These are phyloP conservation scores for Dicrostonyx torquatus DNA, from an alignment of 2,797 vertebrate species.

Conservation along the genomic window DNA sequence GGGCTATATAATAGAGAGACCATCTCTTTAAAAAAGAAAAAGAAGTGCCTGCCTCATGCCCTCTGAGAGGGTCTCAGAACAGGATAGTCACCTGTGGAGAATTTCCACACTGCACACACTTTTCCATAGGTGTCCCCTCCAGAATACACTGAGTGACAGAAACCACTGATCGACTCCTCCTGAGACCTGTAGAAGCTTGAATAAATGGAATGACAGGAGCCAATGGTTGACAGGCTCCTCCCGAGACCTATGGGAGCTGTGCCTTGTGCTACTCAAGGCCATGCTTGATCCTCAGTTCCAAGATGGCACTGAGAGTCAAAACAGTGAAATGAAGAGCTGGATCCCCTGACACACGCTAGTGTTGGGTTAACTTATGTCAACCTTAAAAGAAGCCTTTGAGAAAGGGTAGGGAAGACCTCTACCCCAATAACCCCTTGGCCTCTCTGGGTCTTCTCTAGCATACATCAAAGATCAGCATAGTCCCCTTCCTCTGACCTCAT, in stretches of 20 bases:
- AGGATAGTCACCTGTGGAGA: not conserved
- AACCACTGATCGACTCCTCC: not conserved
- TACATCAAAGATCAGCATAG: not conserved
- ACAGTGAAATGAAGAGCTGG: not conserved
- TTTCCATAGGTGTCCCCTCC: not conserved
- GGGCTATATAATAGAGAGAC: not conserved
- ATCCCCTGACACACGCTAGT: not conserved
- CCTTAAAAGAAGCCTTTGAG: not conserved
- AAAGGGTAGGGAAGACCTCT: not conserved
- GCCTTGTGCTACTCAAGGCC: not conserved
- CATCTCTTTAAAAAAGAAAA: not conserved
- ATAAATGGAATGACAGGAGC: not conserved
- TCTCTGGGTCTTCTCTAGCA: not conserved
- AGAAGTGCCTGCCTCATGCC: not conserved
- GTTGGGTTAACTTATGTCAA: not conserved
- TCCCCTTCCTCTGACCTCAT: not conserved
- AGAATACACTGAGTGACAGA: not conserved
- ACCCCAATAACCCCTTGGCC: too few species aligned
- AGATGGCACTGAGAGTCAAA: conserved; percentile 24
- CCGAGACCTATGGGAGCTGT: not conserved
- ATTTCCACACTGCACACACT: not conserved
- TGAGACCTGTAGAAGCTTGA: not conserved
- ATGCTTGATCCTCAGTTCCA: not conserved
- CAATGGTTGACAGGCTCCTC: not conserved
- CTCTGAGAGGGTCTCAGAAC: not conserved